Base-by-base conservation (phyloP, 2,113 vertebrate genomes). In the Thunnus thynnus region DNA sequence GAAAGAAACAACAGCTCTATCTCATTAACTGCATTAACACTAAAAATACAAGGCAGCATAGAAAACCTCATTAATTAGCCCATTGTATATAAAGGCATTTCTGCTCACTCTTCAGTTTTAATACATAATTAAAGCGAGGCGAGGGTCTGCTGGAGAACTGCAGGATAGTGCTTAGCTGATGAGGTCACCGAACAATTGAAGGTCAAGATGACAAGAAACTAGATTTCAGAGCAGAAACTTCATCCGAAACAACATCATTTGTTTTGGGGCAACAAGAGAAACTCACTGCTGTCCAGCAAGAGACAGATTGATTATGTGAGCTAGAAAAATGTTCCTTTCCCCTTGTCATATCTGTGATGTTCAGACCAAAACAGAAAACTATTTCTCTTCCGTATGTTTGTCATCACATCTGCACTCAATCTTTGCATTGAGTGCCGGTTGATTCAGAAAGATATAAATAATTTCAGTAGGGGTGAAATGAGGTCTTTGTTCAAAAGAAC, bases 11-110 rank as follows among this genome's bases (percentile, higher is more conserved):
- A 76, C 12, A 46, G 51, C 44, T 60, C 55, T 22, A 13, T 48
- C 60, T 88, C 63, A 83, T 84, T 82, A 86, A 85, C 67, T 67
- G 68, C 68, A 84, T 89, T 81, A 80, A 72, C 51, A 41, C 18
- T 41, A 57, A 72, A 77, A 78, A 84, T 60, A 71, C 62, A 72
- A 25, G 30, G 58, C 32, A 17, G 52, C 79, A 36, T 13, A 55
- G 71, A 52, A 46, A 62, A 58, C 58, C 74, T 83, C 82, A 69
- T 86, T 90, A 85, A 85, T 83, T 79, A 89, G 70, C 75, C 78
- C 63, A 57, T 69, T 80, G 72, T 69, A 76, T 63, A 52, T 65
- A 63, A 84, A 74, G 48, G 60, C 47, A 85, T 48, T 41, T 73
- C 61, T 72, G 73, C 71, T 82, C 18, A 14, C 50, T 69, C 66